phyloP scores from a whole-genome alignment of 2,113 vertebrate species.

The Pionites leucogaster region DNA sequence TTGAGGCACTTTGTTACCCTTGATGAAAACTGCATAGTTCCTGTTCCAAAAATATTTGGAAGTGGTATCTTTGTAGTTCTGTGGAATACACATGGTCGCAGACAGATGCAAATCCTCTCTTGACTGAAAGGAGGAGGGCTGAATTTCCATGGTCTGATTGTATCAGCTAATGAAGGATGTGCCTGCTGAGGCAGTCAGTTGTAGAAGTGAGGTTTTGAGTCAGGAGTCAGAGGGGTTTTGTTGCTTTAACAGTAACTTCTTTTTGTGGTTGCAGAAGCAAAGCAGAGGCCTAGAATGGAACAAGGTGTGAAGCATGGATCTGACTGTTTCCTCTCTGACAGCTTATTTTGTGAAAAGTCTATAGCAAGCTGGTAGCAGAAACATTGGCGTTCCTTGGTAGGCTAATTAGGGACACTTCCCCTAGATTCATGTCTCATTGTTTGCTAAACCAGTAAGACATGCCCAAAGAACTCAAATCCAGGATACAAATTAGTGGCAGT shows the following conservation, averaged over 20 bases:
- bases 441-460: background rate
- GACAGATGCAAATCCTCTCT: background rate
- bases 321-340: background rate
- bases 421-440: background rate
- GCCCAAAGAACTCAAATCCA: background rate
- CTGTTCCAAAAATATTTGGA: background rate
- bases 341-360: background rate
- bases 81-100: accelerated
- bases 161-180: background rate
- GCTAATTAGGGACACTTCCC: background rate
- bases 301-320: background rate
- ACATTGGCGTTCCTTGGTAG: background rate
- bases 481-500: background rate
- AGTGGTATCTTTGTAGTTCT: background rate
- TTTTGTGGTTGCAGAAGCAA: too few relatives aligned
- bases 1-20: background rate
- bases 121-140: background rate
- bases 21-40: background rate
- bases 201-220: background rate
- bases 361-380: background rate
- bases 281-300: background rate
- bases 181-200: background rate
- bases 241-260: background rate
- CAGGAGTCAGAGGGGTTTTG: background rate
- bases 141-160: background rate